Base-by-base conservation (phyloP, 2,113 vertebrate species). In the Gadus chalcogrammus region DNA sequence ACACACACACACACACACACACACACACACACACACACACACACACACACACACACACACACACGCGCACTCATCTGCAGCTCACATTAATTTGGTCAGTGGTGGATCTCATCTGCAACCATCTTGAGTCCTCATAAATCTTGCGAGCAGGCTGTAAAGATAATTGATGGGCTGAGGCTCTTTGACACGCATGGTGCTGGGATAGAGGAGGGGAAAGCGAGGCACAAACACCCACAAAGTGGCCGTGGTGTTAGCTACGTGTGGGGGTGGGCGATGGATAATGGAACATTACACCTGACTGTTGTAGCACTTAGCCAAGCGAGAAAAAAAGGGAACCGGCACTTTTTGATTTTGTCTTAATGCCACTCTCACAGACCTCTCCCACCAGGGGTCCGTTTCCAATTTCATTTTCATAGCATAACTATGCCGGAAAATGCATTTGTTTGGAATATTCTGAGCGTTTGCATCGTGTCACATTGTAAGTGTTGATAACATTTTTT, bases 161-260 rank as follows among this genome's bases (percentile, higher is more conserved):
- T 90, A 88, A 91, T 88, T 88, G 88, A 91, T 89, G 83, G 83
- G 81, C 59, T 42, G 18, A 79, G 68, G 82, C 76, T 75, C 79
- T 88, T 78, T 75, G 71, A 75, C 74, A 59, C 67, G 16, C 70
- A 70, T 76, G 48, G 77, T 42, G 74, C 62, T 16, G 20, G 74
- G 69, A 76, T 86, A 71, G 79, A 81, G 42, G 72, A 79, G 53
- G 22, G 18, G 64, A 38, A 73, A 67, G 58, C 71, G 56, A 78
- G 35, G 53, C 61, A 76, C 81, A 77, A 65, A 76, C 77, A 77
- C 62, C 12, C 59, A 58, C 42, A 48, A 9, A 48, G 42, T 48
- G 42, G 42, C 42, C 9, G 42, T 9, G 42, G 42, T 48, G 42
- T 48, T 48, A 12, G 42, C 9, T 48, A 48, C 8, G 42, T 48